Conservation (phyloP, 2,888 invertebrate genomes). For the Celastrina argiolus region DNA sequence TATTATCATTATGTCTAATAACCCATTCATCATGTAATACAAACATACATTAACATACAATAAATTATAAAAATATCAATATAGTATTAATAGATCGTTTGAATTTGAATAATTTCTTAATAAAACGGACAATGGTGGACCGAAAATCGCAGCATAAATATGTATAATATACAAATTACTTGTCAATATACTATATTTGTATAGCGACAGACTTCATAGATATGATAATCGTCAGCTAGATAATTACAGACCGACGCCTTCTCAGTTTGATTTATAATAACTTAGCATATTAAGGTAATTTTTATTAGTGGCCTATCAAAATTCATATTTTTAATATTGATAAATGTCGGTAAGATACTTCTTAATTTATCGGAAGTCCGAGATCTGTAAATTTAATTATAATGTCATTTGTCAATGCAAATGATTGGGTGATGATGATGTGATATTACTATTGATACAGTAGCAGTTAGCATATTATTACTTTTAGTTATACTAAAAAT, state of each 20-base stretch:
- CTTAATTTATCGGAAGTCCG: neutral
- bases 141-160: conserved; percentile 11
- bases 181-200: neutral
- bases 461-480: no score
- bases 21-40: conserved; percentile 5
- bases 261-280: conserved; percentile 2
- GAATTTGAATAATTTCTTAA: conserved; percentile 21
- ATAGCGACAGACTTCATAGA: neutral
- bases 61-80: conserved; percentile 9
- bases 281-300: conserved; percentile 2
- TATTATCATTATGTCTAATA: neutral
- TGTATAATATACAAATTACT: conserved; percentile 10
- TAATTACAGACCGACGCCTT: conserved; percentile 20
- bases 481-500: no score
- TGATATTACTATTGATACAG: neutral
- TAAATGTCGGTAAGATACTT: neutral
- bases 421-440: neutral
- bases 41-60: conserved; percentile 15
- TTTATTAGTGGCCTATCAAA: conserved; percentile 9
- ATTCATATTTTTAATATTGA: conserved; percentile 19
- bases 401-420: neutral
- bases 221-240: neutral
- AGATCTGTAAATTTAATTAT: neutral
- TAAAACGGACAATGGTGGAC: conserved; percentile 7
- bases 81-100: conserved; percentile 4